phyloP scores from a whole-genome alignment of 64 coral and sea anemone species.

The Pachyseris speciosa region DNA sequence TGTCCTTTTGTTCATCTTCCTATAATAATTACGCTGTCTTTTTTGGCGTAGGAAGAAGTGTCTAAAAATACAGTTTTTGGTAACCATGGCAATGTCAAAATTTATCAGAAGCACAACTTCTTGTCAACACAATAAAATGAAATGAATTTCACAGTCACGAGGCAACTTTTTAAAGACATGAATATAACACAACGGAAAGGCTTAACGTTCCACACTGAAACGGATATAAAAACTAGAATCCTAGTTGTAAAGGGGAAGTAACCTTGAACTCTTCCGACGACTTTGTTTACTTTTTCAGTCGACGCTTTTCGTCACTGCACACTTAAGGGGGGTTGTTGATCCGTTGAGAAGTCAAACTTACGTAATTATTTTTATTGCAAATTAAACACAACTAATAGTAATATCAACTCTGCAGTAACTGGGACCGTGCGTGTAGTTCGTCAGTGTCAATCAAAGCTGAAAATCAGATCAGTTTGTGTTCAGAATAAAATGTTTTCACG shows the following conservation, averaged over 20 bases:
- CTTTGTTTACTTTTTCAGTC: background rate
- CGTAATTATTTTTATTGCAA: slow-evolving; percentile 13
- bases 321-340: background rate
- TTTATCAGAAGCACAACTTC: background rate
- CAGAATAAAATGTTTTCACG: background rate
- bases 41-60: background rate
- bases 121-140: background rate
- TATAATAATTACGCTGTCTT: background rate
- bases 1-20: background rate
- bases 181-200: no score
- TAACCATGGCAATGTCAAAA: background rate
- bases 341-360: background rate
- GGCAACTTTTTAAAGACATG: no score
- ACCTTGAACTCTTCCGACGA: background rate
- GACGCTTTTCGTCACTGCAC: background rate
- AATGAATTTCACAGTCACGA: no score
- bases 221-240: background rate
- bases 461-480: background rate
- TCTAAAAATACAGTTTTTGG: background rate
- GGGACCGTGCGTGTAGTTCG: background rate
- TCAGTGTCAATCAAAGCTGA: background rate
- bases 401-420: background rate
- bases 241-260: background rate
- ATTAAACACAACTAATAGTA: background rate
- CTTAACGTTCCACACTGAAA: background rate